Conservation (phyloP, 2,888 invertebrate species). For the Torymus tubicola region DNA sequence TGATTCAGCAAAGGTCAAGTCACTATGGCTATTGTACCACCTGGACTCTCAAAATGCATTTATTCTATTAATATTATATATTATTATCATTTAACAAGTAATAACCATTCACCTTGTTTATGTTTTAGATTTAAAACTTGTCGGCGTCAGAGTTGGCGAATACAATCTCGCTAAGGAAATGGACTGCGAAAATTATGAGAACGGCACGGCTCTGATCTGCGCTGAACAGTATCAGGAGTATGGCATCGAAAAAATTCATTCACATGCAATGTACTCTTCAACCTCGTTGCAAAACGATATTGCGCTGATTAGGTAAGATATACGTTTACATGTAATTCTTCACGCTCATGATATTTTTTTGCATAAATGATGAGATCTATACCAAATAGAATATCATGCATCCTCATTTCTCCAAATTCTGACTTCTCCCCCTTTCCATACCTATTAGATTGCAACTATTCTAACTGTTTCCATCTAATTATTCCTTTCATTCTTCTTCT, state of each 20-base stretch:
- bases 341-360: not conserved
- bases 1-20: no score
- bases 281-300: conserved; percentile 63
- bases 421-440: no score
- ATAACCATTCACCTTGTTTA: not conserved
- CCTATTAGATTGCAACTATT: no score
- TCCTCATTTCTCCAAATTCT: no score
- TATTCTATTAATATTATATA: not conserved
- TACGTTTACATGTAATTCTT: not conserved
- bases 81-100: not conserved
- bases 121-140: conserved; percentile 57
- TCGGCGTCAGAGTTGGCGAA: conserved; percentile 66
- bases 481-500: not conserved
- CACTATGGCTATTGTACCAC: no score
- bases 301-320: conserved; percentile 61
- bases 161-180: conserved; percentile 61
- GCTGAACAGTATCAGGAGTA: conserved; percentile 65
- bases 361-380: no score
- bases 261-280: conserved; percentile 62
- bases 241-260: conserved; percentile 55
- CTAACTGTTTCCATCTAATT: no score
- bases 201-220: conserved; percentile 60
- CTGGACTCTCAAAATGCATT: no score
- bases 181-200: conserved; percentile 63
- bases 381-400: no score